Evolutionary conservation across 2,113 vertebrate species (phyloP).

Genomic region (Nansenia antarctica): DNA sequence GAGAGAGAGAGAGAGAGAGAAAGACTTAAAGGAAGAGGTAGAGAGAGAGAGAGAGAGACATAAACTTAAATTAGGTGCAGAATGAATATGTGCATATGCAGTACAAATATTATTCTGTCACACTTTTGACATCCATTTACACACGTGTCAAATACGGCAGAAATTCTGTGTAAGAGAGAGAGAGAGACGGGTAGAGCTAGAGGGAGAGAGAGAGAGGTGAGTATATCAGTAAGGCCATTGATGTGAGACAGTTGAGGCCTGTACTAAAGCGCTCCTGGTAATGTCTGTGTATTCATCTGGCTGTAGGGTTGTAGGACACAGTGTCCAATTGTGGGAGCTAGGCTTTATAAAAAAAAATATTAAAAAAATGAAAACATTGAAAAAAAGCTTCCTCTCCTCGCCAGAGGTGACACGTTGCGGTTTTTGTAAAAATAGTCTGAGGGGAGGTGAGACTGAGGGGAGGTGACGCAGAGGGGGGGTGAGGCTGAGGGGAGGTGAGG

Average conservation of each 20-base stretch:
- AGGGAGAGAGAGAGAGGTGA: slow-evolving; percentile 17
- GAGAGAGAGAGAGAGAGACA: not conserved
- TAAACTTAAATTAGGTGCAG: too few species aligned
- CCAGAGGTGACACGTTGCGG: slow-evolving; percentile 21
- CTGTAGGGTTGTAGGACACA: slow-evolving; percentile 52
- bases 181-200: not conserved
- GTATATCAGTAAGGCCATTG: slow-evolving; percentile 11
- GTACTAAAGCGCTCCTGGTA: slow-evolving; percentile 27
- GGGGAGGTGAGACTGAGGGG: slow-evolving; percentile 1
- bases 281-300: slow-evolving; percentile 36
- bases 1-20: not conserved
- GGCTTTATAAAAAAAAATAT: too few species aligned
- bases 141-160: too few species aligned
- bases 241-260: slow-evolving; percentile 40
- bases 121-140: too few species aligned
- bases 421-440: slow-evolving; percentile 43
- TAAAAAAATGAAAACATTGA: too few species aligned
- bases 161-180: too few species aligned
- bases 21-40: not conserved
- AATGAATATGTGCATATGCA: too few species aligned
- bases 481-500: not conserved
- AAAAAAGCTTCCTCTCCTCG: slow-evolving; percentile 11
- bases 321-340: slow-evolving; percentile 45
- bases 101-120: too few species aligned
- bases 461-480: not conserved